phyloP scores from a whole-genome alignment of 2,797 vertebrate species.

The Paedocypris micromegethes region DNA sequence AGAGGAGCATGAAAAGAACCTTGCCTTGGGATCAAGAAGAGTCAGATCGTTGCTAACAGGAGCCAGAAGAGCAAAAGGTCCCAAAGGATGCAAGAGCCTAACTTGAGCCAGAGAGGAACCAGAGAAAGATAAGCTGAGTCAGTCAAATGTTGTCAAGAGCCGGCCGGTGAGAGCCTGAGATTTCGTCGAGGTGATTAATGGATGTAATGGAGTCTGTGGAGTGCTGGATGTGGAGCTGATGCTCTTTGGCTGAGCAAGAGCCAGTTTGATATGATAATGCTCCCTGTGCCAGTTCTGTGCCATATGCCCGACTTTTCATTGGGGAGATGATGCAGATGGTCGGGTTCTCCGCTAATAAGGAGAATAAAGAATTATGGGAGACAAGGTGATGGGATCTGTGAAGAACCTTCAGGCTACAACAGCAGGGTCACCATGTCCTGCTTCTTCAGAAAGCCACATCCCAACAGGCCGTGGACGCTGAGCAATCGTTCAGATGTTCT shows the following conservation, averaged over 20 bases:
- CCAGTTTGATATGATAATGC: slow-evolving; percentile 75
- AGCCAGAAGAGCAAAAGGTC: too few species aligned
- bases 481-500: too few species aligned
- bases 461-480: too few species aligned
- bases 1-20: too few species aligned
- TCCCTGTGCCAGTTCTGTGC: slow-evolving; percentile 58
- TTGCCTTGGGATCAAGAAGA: too few species aligned
- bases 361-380: slow-evolving; percentile 10
- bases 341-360: slow-evolving; percentile 39
- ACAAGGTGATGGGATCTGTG: neutral
- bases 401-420: too few species aligned
- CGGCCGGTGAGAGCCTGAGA: slow-evolving; percentile 24
- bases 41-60: too few species aligned
- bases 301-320: slow-evolving; percentile 68
- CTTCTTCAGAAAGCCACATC: too few species aligned
- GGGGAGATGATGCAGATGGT: slow-evolving; percentile 66
- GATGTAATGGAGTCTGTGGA: slow-evolving; percentile 47
- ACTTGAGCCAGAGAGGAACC: slow-evolving; percentile 17
- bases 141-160: slow-evolving; percentile 41
- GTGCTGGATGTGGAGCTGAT: slow-evolving; percentile 53
- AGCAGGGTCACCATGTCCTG: too few species aligned
- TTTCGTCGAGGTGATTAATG: slow-evolving; percentile 48
- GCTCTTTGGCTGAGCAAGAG: slow-evolving; percentile 56
- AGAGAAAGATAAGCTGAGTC: slow-evolving; percentile 27
- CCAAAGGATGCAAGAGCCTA: too few species aligned